Conservation (phyloP, 2,113 vertebrate species). For the Murina feae region DNA sequence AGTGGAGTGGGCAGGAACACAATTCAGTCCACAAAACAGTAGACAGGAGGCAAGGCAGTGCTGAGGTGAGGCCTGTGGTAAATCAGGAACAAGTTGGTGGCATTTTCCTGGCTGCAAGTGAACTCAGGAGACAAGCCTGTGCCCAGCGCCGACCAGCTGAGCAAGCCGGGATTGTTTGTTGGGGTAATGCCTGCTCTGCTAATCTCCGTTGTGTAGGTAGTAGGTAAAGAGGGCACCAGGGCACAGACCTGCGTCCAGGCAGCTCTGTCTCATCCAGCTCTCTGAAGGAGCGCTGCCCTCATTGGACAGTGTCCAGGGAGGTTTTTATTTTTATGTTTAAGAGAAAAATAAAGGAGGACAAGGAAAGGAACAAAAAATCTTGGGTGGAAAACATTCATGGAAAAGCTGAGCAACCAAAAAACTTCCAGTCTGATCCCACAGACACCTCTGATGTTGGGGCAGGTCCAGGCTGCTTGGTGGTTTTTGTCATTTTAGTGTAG, state of each 20-base stretch:
- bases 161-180: background rate
- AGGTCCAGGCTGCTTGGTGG: background rate
- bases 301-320: background rate
- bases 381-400: background rate
- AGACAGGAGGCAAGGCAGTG: background rate
- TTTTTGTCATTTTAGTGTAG: background rate
- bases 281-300: background rate
- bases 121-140: background rate
- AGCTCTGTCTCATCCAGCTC: background rate
- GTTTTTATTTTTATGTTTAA: background rate
- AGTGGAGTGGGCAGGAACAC: background rate
- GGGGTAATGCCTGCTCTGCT: background rate
- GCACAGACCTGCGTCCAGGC: background rate
- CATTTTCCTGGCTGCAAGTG: background rate
- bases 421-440: background rate
- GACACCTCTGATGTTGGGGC: too few relatives aligned
- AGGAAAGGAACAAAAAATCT: background rate
- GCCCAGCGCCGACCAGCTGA: background rate
- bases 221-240: background rate
- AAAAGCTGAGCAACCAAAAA: background rate
- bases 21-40: background rate
- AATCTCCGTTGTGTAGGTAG: background rate
- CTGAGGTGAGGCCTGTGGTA: background rate
- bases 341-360: background rate
- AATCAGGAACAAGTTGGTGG: background rate